phyloP scores from a whole-genome alignment of 92 coral and sea anemone species.

The Epizoanthus ramosus region DNA sequence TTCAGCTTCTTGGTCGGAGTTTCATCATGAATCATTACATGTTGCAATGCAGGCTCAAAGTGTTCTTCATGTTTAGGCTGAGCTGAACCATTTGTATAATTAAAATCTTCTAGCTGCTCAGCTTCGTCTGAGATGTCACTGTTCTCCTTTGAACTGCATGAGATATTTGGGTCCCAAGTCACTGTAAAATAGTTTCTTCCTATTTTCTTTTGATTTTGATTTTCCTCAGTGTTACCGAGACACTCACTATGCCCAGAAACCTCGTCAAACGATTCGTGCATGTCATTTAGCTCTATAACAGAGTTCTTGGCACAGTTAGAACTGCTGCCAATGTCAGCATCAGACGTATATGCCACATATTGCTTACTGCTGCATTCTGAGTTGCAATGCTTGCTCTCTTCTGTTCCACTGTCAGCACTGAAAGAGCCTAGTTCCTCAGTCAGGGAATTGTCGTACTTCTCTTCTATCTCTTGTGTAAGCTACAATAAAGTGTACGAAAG shows the following conservation, averaged over 20 bases:
- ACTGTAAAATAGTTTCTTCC: background rate
- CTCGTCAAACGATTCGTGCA: background rate
- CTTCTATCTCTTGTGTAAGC: constrained; percentile 34
- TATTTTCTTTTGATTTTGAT: background rate
- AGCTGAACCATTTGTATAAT: background rate
- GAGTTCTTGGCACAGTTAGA: background rate
- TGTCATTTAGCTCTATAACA: background rate
- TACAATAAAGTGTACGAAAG: background rate
- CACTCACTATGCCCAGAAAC: background rate
- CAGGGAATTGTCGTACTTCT: background rate
- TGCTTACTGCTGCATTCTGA: constrained; percentile 7
- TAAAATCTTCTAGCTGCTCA: background rate
- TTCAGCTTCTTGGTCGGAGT: constrained; percentile 19
- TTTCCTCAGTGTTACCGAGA: background rate
- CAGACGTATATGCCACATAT: background rate
- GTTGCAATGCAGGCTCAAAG: background rate
- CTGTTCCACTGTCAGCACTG: background rate
- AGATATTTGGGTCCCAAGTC: background rate
- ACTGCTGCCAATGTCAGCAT: background rate
- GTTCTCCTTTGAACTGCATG: background rate
- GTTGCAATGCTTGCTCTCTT: background rate
- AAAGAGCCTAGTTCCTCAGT: background rate
- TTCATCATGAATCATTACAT: background rate
- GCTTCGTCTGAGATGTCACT: background rate
- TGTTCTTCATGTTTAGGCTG: background rate